These are phyloP conservation scores for Calidris pugnax DNA, from an alignment of 2,113 vertebrate species.

Conservation along the genomic window DNA sequence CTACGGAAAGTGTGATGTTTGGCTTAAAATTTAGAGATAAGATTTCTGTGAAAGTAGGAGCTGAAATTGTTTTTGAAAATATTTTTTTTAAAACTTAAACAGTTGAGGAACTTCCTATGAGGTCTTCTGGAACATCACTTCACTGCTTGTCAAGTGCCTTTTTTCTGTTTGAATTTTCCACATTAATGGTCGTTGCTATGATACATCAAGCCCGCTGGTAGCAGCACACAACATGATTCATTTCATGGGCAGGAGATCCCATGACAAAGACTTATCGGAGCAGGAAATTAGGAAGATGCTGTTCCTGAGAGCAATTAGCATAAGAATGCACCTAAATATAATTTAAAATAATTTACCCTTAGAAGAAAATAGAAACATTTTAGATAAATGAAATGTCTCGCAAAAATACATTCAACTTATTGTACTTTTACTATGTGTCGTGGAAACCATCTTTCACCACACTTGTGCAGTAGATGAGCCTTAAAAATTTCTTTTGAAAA, in stretches of 20 bases:
- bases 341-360: conserved; percentile 16
- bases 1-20: neutral
- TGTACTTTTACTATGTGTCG: neutral
- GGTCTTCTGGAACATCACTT: neutral
- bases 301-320: conserved; percentile 28
- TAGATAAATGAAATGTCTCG: neutral
- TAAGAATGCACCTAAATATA: conserved; percentile 23
- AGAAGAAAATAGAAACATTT: conserved; percentile 1
- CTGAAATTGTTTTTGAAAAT: neutral
- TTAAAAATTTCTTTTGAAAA: neutral
- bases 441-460: neutral
- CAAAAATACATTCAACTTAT: neutral
- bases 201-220: neutral
- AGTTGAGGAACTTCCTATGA: neutral
- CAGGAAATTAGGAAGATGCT: conserved; percentile 59
- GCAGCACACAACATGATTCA: conserved; percentile 28
- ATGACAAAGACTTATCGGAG: conserved; percentile 49
- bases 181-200: neutral
- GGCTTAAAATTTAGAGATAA: neutral
- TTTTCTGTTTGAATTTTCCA: neutral
- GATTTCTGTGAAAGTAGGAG: neutral
- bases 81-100: neutral
- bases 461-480: neutral
- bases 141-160: neutral
- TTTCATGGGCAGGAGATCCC: conserved; percentile 60